Conservation (phyloP, 1,140 invertebrate species). For the Physella acuta region DNA sequence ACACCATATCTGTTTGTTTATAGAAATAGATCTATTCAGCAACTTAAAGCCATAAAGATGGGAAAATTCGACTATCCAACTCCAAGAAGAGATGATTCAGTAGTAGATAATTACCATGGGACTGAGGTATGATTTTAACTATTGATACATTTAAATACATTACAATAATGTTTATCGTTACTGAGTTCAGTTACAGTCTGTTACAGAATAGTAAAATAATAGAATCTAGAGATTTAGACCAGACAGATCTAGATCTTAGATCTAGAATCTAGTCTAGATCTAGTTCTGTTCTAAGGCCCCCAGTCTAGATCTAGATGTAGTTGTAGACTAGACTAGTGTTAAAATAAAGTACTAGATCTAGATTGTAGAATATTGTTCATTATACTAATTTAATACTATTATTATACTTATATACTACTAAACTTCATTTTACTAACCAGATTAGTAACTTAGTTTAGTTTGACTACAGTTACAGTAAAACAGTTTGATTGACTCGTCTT, state of each 20-base stretch:
- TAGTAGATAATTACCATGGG: slow-evolving; percentile 81
- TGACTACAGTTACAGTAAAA: not conserved
- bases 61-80: slow-evolving; percentile 69
- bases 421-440: not conserved
- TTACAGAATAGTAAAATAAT: not conserved
- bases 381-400: not conserved
- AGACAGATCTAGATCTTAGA: not conserved
- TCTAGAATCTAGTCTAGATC: not conserved
- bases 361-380: not conserved
- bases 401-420: not conserved
- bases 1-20: not conserved
- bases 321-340: not conserved
- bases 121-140: slow-evolving; percentile 67
- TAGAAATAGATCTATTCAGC: not conserved
- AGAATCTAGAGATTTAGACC: not conserved
- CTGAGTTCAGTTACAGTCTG: not conserved
- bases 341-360: not conserved
- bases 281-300: not conserved
- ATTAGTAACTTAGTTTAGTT: slow-evolving; percentile 5
- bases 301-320: not conserved
- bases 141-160: slow-evolving; percentile 13
- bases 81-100: slow-evolving; percentile 74
- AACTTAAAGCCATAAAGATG: slow-evolving; percentile 20
- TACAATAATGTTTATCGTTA: not conserved
- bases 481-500: not conserved